These are phyloP conservation scores for Papilio xuthus DNA, from an alignment of 1,140 invertebrate species.

Conservation along the genomic window DNA sequence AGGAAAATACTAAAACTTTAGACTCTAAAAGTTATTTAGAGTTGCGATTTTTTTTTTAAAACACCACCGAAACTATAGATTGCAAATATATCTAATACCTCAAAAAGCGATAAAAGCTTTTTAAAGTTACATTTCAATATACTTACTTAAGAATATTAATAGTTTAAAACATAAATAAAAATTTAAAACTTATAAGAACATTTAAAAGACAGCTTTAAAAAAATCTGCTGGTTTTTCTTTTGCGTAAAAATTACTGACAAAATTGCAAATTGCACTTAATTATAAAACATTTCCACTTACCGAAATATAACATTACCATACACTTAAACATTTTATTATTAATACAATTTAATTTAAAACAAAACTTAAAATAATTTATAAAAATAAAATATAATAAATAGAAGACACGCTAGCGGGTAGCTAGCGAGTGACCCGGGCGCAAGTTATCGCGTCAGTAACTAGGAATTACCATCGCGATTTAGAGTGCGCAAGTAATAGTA, in stretches of 20 bases:
- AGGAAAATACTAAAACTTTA: no score
- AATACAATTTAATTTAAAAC: neutral
- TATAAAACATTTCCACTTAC: neutral
- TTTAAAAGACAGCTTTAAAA: neutral
- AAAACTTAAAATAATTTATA: constrained; percentile 11
- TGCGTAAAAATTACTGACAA: neutral
- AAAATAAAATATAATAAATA: constrained; percentile 11
- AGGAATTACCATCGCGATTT: constrained; percentile 25
- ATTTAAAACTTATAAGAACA: neutral
- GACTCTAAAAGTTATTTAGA: no score
- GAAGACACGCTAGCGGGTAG: constrained; percentile 9
- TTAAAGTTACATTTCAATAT: neutral
- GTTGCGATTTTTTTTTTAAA: no score
- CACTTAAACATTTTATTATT: constrained; percentile 30
- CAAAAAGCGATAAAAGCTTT: neutral
- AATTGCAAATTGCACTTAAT: neutral
- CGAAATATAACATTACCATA: constrained; percentile 11
- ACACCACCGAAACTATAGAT: no score
- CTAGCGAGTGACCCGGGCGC: constrained; percentile 16
- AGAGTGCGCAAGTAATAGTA: constrained; percentile 20
- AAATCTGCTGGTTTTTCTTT: neutral
- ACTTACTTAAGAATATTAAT: neutral
- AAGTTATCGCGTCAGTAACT: constrained; percentile 28
- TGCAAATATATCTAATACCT: no score
- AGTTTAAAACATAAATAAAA: neutral